Evolutionary conservation across 2,113 vertebrate species (phyloP).

Genomic region (Arizona elegans): DNA sequence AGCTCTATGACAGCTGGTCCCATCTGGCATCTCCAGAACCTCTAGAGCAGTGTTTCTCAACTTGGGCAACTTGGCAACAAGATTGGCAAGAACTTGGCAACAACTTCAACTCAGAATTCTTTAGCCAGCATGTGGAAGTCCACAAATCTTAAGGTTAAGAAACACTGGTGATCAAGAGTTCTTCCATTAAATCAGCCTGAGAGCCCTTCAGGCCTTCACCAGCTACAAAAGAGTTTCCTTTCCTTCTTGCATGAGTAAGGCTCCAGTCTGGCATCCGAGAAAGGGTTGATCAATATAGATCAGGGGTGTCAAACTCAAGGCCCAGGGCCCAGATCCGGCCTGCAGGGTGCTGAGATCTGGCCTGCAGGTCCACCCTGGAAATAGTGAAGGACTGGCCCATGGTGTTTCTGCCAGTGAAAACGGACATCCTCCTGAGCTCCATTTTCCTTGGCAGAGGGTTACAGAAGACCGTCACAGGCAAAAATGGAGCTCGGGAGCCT

Average conservation of each 20-base stretch:
- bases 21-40: background rate
- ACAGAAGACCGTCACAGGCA: too few relatives aligned
- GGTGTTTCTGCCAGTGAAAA: too few relatives aligned
- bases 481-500: too few relatives aligned
- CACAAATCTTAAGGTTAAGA: background rate
- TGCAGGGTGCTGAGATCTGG: too few relatives aligned
- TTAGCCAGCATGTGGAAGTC: background rate
- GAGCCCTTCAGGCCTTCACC: background rate
- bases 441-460: too few relatives aligned
- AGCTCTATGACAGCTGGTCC: background rate
- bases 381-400: too few relatives aligned
- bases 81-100: background rate
- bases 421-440: too few relatives aligned
- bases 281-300: too few relatives aligned
- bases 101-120: background rate
- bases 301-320: too few relatives aligned
- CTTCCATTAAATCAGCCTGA: background rate
- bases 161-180: background rate
- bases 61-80: background rate
- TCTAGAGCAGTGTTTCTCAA: background rate
- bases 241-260: background rate
- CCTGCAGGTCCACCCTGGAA: too few relatives aligned
- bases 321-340: too few relatives aligned
- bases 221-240: background rate
- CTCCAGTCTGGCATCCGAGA: too few relatives aligned